Percentiles rank a stretch among this genome's conserved stretches.
Conservation (phyloP, 2,797 vertebrate genomes). For the Poeciliopsis turneri region DNA sequence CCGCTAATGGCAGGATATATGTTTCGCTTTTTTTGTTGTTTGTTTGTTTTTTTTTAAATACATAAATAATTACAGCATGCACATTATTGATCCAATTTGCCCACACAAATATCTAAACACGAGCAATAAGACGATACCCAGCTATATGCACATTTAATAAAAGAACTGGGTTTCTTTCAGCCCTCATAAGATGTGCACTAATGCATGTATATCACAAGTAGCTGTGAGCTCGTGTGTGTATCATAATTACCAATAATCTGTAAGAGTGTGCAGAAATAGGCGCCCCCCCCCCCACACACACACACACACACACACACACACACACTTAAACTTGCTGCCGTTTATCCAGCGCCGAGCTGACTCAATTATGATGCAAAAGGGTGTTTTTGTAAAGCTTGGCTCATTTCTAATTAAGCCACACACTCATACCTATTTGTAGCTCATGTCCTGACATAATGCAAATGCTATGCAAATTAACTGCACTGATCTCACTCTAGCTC, state of each 20-base stretch:
- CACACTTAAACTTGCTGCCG: constrained; percentile 49
- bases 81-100: constrained; percentile 20
- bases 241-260: constrained; percentile 77
- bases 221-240: constrained; percentile 59
- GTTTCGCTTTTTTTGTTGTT: neutral
- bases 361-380: constrained; percentile 82
- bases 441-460: constrained; percentile 85
- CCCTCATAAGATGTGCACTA: constrained; percentile 35
- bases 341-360: constrained; percentile 70
- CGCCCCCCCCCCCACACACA: constrained; percentile 32
- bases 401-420: constrained; percentile 85
- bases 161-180: constrained; percentile 18
- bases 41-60: neutral
- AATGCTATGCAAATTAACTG: constrained; percentile 84
- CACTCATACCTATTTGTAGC: constrained; percentile 86
- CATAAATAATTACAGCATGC: neutral
- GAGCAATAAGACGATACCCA: constrained; percentile 9
- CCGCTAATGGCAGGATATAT: constrained; percentile 2
- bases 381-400: constrained; percentile 82
- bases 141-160: constrained; percentile 29
- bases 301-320: too few species aligned
- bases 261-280: constrained; percentile 69
- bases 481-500: constrained; percentile 81
- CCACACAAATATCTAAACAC: constrained; percentile 26
- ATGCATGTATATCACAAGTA: constrained; percentile 33